Conservation (phyloP, 2,888 invertebrate species). For the Brachyptera putata region DNA sequence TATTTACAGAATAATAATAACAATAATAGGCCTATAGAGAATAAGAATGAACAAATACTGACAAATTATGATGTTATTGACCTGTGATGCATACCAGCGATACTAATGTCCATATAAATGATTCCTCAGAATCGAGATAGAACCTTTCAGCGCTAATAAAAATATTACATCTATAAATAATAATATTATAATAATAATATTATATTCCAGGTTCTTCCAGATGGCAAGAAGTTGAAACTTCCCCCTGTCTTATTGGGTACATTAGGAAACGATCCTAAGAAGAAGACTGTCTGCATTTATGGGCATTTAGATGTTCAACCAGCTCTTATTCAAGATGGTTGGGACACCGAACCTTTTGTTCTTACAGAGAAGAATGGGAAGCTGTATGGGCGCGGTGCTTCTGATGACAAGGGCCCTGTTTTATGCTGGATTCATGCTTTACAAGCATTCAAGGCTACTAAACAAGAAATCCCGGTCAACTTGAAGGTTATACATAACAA, state of each 20-base stretch:
- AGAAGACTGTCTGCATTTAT: conserved; percentile 92
- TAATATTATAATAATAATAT: too few species aligned
- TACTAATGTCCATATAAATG: too few species aligned
- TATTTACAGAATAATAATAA: too few species aligned
- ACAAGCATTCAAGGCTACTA: conserved; percentile 70
- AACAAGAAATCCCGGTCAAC: conserved; percentile 59
- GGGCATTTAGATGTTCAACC: conserved; percentile 99
- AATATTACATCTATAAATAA: too few species aligned
- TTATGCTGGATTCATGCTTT: conserved; percentile 94
- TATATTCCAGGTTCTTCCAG: conserved; percentile 52
- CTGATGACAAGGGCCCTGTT: conserved; percentile 94
- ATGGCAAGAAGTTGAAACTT: conserved; percentile 67
- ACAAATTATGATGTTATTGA: too few species aligned
- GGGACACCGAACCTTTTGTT: conserved; percentile 92
- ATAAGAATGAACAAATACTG: too few species aligned
- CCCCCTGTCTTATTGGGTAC: conserved; percentile 82
- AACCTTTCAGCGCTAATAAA: too few species aligned
- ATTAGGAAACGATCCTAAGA: conserved; percentile 74
- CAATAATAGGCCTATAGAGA: too few species aligned
- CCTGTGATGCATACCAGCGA: too few species aligned
- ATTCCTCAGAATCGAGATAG: too few species aligned
- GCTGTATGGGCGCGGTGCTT: conserved; percentile 85
- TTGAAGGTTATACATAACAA: too few species aligned
- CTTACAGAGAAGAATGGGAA: conserved; percentile 84
- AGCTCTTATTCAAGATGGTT: conserved; percentile 87